Evolutionary conservation across 2,113 vertebrate species (phyloP).

Genomic region (Numenius arquata): DNA sequence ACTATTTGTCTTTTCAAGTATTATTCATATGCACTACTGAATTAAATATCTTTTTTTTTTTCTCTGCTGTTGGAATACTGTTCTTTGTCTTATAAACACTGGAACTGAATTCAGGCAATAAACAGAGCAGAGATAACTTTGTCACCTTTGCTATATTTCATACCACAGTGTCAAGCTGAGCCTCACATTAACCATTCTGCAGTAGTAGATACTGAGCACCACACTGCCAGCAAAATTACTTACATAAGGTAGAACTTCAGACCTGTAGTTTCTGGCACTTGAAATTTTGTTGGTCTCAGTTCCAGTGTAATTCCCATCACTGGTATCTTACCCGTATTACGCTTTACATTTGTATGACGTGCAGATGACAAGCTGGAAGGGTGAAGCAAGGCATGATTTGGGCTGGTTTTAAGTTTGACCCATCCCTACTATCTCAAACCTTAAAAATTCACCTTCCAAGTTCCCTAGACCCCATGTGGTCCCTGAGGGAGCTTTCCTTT

Average conservation of each 20-base stretch:
- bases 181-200: not conserved
- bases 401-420: not conserved
- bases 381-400: not conserved
- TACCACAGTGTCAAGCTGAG: not conserved
- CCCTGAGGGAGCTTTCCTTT: not conserved
- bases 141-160: conserved; percentile 51
- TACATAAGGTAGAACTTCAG: not conserved
- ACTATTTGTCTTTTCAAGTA: conserved; percentile 62
- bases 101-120: conserved; percentile 46
- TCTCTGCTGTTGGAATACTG: not conserved
- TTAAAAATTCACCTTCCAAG: not conserved
- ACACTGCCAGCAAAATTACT: not conserved
- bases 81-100: conserved; percentile 36
- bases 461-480: not conserved
- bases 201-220: not conserved
- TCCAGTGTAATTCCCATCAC: not conserved
- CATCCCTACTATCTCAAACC: not conserved
- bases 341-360: accelerated
- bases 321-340: not conserved
- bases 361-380: not conserved
- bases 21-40: conserved; percentile 50
- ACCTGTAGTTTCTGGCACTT: not conserved
- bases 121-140: conserved; percentile 52
- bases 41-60: not conserved
- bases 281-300: not conserved